Evolutionary conservation across 2,113 vertebrate genomes (phyloP).

Genomic region (Alaudala cheleensis): DNA sequence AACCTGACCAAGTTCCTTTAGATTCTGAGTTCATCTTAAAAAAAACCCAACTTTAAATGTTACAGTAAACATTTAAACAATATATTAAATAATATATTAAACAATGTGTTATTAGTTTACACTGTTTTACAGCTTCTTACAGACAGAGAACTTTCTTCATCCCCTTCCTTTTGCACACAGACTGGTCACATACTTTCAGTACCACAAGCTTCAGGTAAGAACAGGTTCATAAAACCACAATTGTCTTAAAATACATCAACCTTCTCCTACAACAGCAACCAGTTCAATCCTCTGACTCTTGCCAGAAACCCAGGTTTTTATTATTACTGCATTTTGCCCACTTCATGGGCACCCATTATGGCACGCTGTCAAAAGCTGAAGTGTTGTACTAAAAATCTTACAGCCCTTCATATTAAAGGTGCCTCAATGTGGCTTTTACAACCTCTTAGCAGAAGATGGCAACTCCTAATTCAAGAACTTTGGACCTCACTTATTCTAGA

Average conservation of each 20-base stretch:
- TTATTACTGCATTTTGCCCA: conserved; percentile 13
- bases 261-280: background rate
- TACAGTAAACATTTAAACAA: background rate
- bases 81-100: background rate
- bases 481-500: background rate
- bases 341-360: background rate
- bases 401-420: background rate
- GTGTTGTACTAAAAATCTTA: background rate
- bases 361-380: background rate
- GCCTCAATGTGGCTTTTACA: background rate
- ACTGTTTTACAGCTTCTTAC: conserved; percentile 7
- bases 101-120: background rate
- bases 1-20: background rate
- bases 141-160: background rate
- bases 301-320: background rate
- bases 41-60: background rate
- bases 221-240: conserved; percentile 1
- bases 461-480: background rate
- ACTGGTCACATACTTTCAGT: background rate
- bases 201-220: conserved; percentile 17
- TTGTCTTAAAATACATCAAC: background rate
- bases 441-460: background rate
- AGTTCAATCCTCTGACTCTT: background rate
- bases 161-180: background rate
- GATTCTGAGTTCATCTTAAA: background rate